These are phyloP conservation scores for Drosophila saltans DNA, from an alignment of 1,140 invertebrate species.

Conservation along the genomic window DNA sequence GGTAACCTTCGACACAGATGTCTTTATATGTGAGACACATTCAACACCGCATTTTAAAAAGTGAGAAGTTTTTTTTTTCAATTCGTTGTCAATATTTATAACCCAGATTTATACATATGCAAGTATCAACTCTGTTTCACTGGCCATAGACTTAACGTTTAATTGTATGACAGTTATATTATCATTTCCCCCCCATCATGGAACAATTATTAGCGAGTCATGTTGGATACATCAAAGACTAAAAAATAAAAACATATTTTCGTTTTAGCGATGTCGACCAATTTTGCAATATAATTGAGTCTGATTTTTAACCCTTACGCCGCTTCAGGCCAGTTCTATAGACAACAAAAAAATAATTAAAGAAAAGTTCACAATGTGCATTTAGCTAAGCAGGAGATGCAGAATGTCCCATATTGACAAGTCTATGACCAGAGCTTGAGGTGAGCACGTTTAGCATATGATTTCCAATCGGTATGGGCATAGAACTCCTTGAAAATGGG, in stretches of 20 bases:
- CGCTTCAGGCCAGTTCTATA: slow-evolving; percentile 10
- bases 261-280: slow-evolving; percentile 9
- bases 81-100: too few species aligned
- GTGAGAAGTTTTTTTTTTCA: too few species aligned
- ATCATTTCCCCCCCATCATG: too few species aligned
- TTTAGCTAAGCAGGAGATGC: slow-evolving; percentile 40
- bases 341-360: slow-evolving; percentile 11
- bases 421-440: slow-evolving; percentile 85
- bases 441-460: slow-evolving; percentile 84
- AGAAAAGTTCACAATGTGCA: slow-evolving; percentile 47
- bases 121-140: too few species aligned
- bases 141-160: too few species aligned
- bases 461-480: slow-evolving; percentile 85
- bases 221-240: background rate
- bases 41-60: background rate
- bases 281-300: slow-evolving; percentile 17
- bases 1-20: slow-evolving; percentile 9
- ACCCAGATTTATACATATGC: too few species aligned
- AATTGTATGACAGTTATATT: too few species aligned
- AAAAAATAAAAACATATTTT: background rate
- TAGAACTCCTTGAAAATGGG: slow-evolving; percentile 89
- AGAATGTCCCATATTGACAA: background rate
- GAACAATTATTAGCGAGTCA: background rate
- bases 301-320: slow-evolving; percentile 3
- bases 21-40: background rate